A percentile compares a stretch with the other conserved stretches of the same genome.
These are phyloP conservation scores for Sinelater perroti DNA, from an alignment of 2,888 invertebrate species.

Conservation along the genomic window DNA sequence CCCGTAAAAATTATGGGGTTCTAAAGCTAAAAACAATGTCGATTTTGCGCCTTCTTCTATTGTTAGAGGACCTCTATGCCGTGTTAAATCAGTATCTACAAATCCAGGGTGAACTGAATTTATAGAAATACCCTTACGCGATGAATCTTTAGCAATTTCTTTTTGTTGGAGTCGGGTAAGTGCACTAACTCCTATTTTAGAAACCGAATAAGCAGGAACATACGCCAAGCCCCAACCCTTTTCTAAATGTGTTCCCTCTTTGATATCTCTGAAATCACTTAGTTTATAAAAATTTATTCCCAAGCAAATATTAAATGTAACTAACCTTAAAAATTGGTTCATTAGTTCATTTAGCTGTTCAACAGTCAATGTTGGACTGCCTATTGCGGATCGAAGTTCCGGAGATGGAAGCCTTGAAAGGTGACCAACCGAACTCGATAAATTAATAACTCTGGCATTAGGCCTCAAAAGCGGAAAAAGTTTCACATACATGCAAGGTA, in stretches of 20 bases:
- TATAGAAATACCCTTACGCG: slow-evolving; percentile 69
- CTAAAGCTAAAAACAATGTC: slow-evolving; percentile 70
- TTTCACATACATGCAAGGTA: slow-evolving; percentile 70
- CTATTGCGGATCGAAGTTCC: slow-evolving; percentile 65
- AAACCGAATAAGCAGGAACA: slow-evolving; percentile 75
- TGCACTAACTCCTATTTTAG: slow-evolving; percentile 79
- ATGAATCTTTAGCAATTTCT: slow-evolving; percentile 61
- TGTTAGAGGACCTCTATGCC: slow-evolving; percentile 64
- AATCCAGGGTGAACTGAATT: slow-evolving; percentile 81
- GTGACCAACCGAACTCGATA: slow-evolving; percentile 76
- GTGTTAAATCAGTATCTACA: slow-evolving; percentile 81
- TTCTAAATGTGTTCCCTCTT: slow-evolving; percentile 44
- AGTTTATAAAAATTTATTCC: background rate
- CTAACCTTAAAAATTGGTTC: slow-evolving; percentile 73
- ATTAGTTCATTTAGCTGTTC: slow-evolving; percentile 69
- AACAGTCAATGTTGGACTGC: slow-evolving; percentile 66
- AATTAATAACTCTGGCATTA: slow-evolving; percentile 78
- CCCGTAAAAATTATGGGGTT: slow-evolving; percentile 68
- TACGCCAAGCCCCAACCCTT: slow-evolving; percentile 59
- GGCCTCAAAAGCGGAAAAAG: slow-evolving; percentile 76
- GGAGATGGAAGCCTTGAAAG: slow-evolving; percentile 69
- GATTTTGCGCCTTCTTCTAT: slow-evolving; percentile 69
- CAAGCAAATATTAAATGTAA: background rate
- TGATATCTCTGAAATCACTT: slow-evolving; percentile 44
- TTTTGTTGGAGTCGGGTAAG: slow-evolving; percentile 74